Percentiles rank a stretch among this genome's conserved stretches.
phyloP scores from a whole-genome alignment of 2,113 vertebrate species.

The Phaethon lepturus region DNA sequence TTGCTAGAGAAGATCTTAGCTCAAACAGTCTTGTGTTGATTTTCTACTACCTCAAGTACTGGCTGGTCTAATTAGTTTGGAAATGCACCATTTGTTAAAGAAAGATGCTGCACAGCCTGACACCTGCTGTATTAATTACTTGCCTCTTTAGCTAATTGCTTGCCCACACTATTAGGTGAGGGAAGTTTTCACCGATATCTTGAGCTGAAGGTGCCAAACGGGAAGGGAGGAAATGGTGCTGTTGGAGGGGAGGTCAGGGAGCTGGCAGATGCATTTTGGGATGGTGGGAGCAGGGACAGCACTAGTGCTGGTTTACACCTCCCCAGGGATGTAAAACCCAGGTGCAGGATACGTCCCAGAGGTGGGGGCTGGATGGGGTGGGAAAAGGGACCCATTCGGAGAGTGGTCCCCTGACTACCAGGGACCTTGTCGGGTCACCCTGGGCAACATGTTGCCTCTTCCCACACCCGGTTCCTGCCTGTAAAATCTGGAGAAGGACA shows the following conservation, averaged over 20 bases:
- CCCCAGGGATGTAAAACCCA: neutral
- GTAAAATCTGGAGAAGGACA: neutral
- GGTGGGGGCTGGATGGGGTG: neutral
- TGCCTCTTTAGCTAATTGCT: conserved; percentile 34
- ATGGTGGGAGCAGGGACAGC: neutral
- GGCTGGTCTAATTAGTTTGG: conserved; percentile 34
- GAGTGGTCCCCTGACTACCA: neutral
- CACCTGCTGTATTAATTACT: conserved; percentile 45
- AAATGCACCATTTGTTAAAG: neutral
- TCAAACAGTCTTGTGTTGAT: neutral
- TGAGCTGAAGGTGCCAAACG: rapidly evolving
- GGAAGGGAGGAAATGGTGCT: neutral
- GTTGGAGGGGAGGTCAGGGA: neutral
- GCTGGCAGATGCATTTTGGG: neutral
- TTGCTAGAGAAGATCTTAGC: neutral
- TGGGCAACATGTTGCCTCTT: neutral
- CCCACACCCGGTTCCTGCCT: neutral
- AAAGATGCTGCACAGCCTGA: neutral
- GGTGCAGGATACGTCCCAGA: neutral
- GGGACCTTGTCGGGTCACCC: neutral
- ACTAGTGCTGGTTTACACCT: neutral
- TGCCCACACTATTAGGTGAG: neutral
- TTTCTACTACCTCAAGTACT: neutral
- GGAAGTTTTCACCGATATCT: neutral
- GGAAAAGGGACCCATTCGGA: neutral